These are phyloP conservation scores for Clarias laeviceps DNA, from an alignment of 2,797 vertebrate species.

Conservation along the genomic window DNA sequence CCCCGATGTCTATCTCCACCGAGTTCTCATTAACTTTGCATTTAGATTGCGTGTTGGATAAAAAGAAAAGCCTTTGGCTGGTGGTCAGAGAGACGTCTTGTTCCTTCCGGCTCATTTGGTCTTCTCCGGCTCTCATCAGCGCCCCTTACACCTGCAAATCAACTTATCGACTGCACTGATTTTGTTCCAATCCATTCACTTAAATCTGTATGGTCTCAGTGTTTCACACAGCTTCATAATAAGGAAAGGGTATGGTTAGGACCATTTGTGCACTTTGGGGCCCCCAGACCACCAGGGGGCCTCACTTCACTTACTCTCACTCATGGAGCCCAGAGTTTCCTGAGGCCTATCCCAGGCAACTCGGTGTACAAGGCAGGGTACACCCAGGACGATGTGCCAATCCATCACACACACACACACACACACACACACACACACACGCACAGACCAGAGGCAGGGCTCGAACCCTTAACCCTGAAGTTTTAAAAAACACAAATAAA, in stretches of 20 bases:
- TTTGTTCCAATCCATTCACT: neutral
- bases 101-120: neutral
- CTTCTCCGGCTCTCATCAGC: neutral
- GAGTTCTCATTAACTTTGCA: slow-evolving; percentile 57
- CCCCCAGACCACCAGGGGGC: neutral
- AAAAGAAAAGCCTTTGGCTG: slow-evolving; percentile 23
- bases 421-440: no score
- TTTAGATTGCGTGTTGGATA: slow-evolving; percentile 50
- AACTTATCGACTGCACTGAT: no score
- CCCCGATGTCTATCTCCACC: slow-evolving; percentile 33
- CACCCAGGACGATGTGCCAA: no score
- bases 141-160: neutral
- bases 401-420: no score
- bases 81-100: neutral
- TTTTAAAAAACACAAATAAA: neutral
- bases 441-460: no score
- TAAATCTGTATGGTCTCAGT: neutral
- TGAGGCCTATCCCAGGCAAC: no score
- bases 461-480: neutral
- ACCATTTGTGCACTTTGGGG: neutral
- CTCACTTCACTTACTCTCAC: neutral
- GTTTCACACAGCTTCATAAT: neutral
- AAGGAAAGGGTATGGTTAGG: neutral
- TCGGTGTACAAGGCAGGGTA: no score
- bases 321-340: no score